Evolutionary conservation across 2,888 invertebrate species (phyloP).

Genomic region (Thalpophila matura): DNA sequence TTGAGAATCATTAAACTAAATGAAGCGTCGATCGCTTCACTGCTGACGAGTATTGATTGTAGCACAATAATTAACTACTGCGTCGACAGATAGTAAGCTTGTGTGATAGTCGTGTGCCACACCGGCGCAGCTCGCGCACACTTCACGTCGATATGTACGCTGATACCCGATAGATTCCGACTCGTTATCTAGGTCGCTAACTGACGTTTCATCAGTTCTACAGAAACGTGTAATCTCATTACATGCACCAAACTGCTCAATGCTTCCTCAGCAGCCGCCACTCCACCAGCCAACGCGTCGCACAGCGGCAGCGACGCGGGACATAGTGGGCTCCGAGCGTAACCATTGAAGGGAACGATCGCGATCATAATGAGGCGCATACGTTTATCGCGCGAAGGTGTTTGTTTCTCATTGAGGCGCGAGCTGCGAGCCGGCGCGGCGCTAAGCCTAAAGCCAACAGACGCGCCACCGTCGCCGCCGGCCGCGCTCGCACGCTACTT

Average conservation of each 20-base stretch:
- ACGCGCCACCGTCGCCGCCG: background rate
- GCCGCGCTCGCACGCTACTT: background rate
- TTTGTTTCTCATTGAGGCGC: conserved; percentile 25
- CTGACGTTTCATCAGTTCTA: too few relatives aligned
- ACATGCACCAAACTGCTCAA: background rate
- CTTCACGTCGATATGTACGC: too few relatives aligned
- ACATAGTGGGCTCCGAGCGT: background rate
- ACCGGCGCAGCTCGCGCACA: too few relatives aligned
- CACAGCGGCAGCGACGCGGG: background rate
- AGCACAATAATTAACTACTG: background rate
- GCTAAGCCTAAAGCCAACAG: background rate
- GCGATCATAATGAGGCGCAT: conserved; percentile 1
- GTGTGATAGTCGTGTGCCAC: too few relatives aligned
- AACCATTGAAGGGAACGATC: background rate
- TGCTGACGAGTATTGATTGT: conserved; percentile 35
- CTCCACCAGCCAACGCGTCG: too few relatives aligned
- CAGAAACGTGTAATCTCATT: too few relatives aligned
- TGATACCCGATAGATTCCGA: too few relatives aligned
- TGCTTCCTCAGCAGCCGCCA: too few relatives aligned
- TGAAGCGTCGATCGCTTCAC: conserved; percentile 23
- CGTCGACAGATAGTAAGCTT: conserved; percentile 1
- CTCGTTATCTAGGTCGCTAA: too few relatives aligned
- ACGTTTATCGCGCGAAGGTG: conserved; percentile 20
- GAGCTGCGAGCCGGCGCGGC: background rate
- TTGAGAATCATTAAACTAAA: conserved; percentile 50